phyloP scores from a whole-genome alignment of 1,140 invertebrate species.

The Drosophila gunungcola region DNA sequence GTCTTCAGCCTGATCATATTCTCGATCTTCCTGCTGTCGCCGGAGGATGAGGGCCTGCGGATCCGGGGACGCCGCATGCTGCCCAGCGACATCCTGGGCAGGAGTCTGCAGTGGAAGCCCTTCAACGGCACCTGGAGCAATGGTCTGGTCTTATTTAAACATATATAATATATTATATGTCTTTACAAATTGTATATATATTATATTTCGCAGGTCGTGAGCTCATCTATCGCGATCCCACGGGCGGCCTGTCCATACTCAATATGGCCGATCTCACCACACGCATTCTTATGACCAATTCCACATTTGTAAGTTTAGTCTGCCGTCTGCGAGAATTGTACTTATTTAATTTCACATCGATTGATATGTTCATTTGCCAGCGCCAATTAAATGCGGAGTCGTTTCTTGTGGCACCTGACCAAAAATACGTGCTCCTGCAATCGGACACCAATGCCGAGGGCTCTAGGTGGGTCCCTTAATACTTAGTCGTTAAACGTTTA shows the following conservation, averaged over 20 bases:
- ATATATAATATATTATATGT: too few species aligned
- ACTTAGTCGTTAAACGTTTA: too few species aligned
- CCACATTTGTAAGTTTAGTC: conserved; percentile 90
- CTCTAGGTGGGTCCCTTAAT: conserved; percentile 63
- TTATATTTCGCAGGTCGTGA: conserved; percentile 86
- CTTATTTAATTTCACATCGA: neutral
- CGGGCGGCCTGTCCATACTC: conserved; percentile 90
- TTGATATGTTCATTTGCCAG: conserved; percentile 80
- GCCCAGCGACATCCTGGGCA: conserved; percentile 88
- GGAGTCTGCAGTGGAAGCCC: conserved; percentile 87
- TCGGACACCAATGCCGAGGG: conserved; percentile 87
- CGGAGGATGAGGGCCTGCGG: conserved; percentile 88
- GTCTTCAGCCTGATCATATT: conserved; percentile 94
- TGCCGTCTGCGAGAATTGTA: too few species aligned
- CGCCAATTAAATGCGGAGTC: conserved; percentile 90
- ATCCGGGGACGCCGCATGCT: conserved; percentile 88
- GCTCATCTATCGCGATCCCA: conserved; percentile 88
- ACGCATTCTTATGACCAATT: conserved; percentile 90
- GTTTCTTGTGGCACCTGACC: conserved; percentile 90
- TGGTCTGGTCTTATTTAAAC: conserved; percentile 86
- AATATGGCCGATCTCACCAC: conserved; percentile 90
- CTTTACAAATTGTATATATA: too few species aligned
- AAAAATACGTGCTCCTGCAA: conserved; percentile 90
- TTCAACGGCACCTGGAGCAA: conserved; percentile 93
- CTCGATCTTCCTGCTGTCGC: conserved; percentile 93